Conservation (phyloP, 1,140 invertebrate genomes). For the Drosophila grimshawi region DNA sequence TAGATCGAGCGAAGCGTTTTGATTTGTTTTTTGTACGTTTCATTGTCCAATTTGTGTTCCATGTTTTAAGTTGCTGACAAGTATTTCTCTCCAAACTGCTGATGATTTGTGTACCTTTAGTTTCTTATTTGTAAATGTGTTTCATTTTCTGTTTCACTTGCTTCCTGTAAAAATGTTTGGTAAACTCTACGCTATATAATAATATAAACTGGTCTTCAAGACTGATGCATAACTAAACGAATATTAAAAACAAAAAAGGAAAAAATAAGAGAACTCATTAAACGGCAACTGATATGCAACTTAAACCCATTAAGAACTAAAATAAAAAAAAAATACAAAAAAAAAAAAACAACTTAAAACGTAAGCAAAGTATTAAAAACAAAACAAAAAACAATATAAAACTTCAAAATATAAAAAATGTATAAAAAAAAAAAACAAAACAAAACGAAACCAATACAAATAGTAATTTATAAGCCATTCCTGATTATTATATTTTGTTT, state of each 20-base stretch:
- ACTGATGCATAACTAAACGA: slow-evolving; percentile 70
- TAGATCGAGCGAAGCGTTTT: slow-evolving; percentile 1
- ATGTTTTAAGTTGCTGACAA: neutral
- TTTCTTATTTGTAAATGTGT: neutral
- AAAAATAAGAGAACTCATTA: slow-evolving; percentile 21
- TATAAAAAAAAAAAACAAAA: slow-evolving; percentile 16
- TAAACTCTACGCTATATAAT: slow-evolving; percentile 16
- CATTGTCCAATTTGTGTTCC: slow-evolving; percentile 2
- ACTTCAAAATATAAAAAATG: slow-evolving; percentile 27
- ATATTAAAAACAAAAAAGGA: slow-evolving; percentile 49
- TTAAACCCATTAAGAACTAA: slow-evolving; percentile 40
- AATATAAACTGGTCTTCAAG: slow-evolving; percentile 72
- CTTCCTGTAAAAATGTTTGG: slow-evolving; percentile 22
- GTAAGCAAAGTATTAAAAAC: slow-evolving; percentile 53
- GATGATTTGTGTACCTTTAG: neutral
- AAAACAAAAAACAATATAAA: slow-evolving; percentile 20
- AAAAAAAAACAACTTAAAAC: slow-evolving; percentile 23
- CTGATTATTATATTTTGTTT: slow-evolving; percentile 67
- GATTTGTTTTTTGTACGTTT: neutral
- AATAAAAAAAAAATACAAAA: slow-evolving; percentile 15
- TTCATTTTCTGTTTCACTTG: slow-evolving; percentile 33
- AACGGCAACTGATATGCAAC: slow-evolving; percentile 50
- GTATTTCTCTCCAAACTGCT: neutral
- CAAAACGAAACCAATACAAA: slow-evolving; percentile 53
- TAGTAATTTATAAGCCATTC: slow-evolving; percentile 71